Evolutionary conservation across 2,888 invertebrate species (phyloP).

Genomic region (Biston betularia): DNA sequence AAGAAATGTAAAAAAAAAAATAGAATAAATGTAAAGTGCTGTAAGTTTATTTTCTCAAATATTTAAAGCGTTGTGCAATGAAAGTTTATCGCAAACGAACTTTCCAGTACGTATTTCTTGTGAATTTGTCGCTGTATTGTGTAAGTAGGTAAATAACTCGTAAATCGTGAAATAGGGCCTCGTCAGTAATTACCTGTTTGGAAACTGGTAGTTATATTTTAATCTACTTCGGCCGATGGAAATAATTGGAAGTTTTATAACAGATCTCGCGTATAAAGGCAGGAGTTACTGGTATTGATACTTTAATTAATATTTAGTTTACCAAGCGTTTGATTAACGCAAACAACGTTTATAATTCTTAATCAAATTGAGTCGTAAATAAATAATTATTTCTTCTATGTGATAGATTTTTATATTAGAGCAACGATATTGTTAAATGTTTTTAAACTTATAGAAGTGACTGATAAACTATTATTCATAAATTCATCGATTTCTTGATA

Average conservation of each 20-base stretch:
- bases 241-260: constrained; percentile 40
- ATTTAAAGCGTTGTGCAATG: no score
- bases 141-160: not conserved
- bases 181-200: constrained; percentile 42
- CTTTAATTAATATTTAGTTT: constrained; percentile 17
- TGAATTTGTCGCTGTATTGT: not conserved
- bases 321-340: constrained; percentile 10
- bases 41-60: no score
- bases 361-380: no score
- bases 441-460: no score
- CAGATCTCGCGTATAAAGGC: constrained; percentile 19
- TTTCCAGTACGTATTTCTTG: not conserved
- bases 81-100: no score
- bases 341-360: constrained; percentile 1
- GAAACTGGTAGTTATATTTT: constrained; percentile 40
- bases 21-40: no score
- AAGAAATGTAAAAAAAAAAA: no score
- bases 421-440: no score
- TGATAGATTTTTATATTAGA: no score
- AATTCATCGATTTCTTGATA: no score
- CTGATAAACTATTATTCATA: no score
- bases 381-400: no score
- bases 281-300: constrained; percentile 20
- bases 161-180: constrained; percentile 5
- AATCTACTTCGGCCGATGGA: constrained; percentile 38